Evolutionary conservation across 2,888 invertebrate genomes (phyloP), one percentile per base, ranked within the genome.

Genomic region (Troides helena): DNA sequence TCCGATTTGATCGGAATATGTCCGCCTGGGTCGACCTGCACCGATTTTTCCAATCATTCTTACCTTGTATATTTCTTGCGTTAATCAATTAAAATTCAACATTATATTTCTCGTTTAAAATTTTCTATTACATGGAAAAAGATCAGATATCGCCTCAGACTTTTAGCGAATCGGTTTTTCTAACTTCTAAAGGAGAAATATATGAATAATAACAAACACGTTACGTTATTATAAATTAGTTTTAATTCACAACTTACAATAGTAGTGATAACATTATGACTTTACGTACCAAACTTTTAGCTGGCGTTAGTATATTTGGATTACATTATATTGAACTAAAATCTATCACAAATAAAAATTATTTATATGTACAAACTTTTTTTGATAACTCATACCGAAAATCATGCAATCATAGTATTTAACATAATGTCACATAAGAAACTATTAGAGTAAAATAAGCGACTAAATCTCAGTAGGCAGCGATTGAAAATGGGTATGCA

Each of bases 221-320:
- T 25, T 18, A 25, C 57, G 57, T 73, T 74, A 81, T 85, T 88
- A 89, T 91, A 90, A 91, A 91, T 92, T 89, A 90, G 85, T 87
- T 92, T 90, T 90, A 92, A 88, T 92, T 89, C 89, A 90, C 87
- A 90, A 91, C 89, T 90, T 90, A 90, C 82, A 84, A 76, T 85
- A 86, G 81, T 86, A 88, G 85, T 88, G 85, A 90, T 89, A 90
- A 90, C 85, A 84, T 88, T 87, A 89, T 92, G 92, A 92, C 92
- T 92, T 87, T 85, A 90, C 86, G 85, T 82, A 89, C 84, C 92
- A 88, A 90, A 92, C 92, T 92, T 91, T 88, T 85, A 92, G 92
- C 87, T 90, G 89, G 92, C 83, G 87, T 90, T 89, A 88, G 89
- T 90, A 81, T 88, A 87, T 92, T 91, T 92, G 91, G 92, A 90